phyloP scores from a whole-genome alignment of 2,797 vertebrate species.

The Neostethus bicornis region DNA sequence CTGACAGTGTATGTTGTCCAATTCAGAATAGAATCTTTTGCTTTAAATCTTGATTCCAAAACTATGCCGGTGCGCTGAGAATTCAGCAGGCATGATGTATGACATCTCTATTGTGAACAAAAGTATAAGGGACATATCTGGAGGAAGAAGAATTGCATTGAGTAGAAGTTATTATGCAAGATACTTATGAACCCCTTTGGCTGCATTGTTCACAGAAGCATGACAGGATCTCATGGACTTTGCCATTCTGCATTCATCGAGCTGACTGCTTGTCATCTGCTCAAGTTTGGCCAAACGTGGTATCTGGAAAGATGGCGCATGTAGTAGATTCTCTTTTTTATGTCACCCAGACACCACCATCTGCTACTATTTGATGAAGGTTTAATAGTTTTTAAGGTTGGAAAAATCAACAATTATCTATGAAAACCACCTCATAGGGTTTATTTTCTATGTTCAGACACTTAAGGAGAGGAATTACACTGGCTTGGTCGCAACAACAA shows the following conservation, averaged over 20 bases:
- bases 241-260: neutral
- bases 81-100: too few species aligned
- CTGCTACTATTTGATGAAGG: neutral
- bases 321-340: too few species aligned
- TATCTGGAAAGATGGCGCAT: too few species aligned
- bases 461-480: neutral
- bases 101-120: too few species aligned
- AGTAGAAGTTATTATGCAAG: too few species aligned
- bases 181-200: neutral
- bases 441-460: slow-evolving; percentile 19
- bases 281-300: too few species aligned
- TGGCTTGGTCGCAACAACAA: slow-evolving; percentile 24
- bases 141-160: neutral
- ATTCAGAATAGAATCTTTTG: too few species aligned
- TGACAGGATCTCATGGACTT: neutral
- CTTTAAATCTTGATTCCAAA: too few species aligned
- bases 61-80: too few species aligned
- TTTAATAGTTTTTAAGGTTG: neutral
- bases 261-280: neutral
- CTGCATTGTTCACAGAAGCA: neutral
- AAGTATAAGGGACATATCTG: neutral
- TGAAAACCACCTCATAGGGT: slow-evolving; percentile 9
- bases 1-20: too few species aligned
- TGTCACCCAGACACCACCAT: too few species aligned
- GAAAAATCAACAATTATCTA: neutral